Evolutionary conservation across 1,140 invertebrate species (phyloP), one percentile per base, ranked within the genome.

Genomic region (Streblospio benedicti): DNA sequence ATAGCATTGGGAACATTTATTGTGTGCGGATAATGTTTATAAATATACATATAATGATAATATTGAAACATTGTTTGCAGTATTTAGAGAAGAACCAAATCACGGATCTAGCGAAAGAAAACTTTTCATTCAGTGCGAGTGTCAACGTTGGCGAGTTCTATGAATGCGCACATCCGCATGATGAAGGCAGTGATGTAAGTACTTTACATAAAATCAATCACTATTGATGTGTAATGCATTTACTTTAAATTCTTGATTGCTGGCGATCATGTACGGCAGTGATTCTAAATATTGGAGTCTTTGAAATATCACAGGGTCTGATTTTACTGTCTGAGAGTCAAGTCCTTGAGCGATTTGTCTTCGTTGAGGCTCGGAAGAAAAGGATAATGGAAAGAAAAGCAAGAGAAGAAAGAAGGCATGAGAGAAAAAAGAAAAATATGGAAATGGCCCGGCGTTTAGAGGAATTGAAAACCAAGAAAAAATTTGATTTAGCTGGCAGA

Each of bases 41-140:
- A n/a, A n/a, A n/a, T n/a, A n/a, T n/a, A n/a, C n/a, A n/a, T n/a
- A n/a, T n/a, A n/a, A n/a, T n/a, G n/a, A n/a, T n/a, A n/a, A n/a
- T n/a, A n/a, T n/a, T n/a, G n/a, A n/a, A n/a, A n/a, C n/a, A n/a
- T n/a, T n/a, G n/a, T 16, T 68, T 73, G 23, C 68, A 79, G 74
- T 80, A 79, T 65, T 55, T 80, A 18, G 70, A 75, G 6, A 69
- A 72, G 43, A 74, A 78, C 60, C 65, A 63, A 31, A 76, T 79
- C 28, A 73, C 83, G 5, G 88, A 90, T 62, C 78, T 96, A 44
- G 86, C 83, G 0, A 82, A 85, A 23, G 89, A 91, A 25, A 89
- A 95, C 76, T 96, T 96, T 75, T 93, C 87, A 35, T 96, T 95
- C 75, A 92, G 88, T 51, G 87, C 90, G 31, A 86, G 89, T 60